These are phyloP conservation scores for Drosophila austrosaltans DNA, from an alignment of 2,888 invertebrate species.

Conservation along the genomic window DNA sequence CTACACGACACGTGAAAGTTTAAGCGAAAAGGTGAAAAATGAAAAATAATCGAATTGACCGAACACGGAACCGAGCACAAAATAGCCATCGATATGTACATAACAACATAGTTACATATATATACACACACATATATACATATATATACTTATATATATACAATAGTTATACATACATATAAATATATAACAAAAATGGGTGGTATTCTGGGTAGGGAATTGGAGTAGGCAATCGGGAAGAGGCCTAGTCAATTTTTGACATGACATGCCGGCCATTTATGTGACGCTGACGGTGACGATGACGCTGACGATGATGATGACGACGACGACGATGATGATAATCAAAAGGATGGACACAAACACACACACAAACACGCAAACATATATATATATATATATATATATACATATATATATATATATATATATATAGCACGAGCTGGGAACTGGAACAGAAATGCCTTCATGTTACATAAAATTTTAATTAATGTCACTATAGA, in stretches of 20 bases:
- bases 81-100: constrained; percentile 47
- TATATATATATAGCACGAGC: background rate
- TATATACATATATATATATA: no score
- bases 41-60: constrained; percentile 76
- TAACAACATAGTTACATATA: constrained; percentile 1
- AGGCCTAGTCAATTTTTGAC: constrained; percentile 47
- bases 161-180: background rate
- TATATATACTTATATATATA: background rate
- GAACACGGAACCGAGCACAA: constrained; percentile 47
- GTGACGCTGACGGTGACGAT: constrained; percentile 26
- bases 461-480: constrained; percentile 61
- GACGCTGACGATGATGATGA: constrained; percentile 26
- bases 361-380: no score
- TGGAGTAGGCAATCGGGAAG: background rate
- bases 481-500: constrained; percentile 75
- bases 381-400: no score
- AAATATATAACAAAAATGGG: background rate
- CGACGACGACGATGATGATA: constrained; percentile 1
- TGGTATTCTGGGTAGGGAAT: background rate
- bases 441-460: constrained; percentile 19
- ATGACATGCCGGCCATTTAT: constrained; percentile 45
- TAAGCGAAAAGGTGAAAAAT: constrained; percentile 78
- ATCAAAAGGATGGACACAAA: constrained; percentile 8
- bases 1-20: constrained; percentile 72
- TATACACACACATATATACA: background rate